Evolutionary conservation across 2,888 invertebrate species (phyloP).

Genomic region (Plemyria rubiginata): DNA sequence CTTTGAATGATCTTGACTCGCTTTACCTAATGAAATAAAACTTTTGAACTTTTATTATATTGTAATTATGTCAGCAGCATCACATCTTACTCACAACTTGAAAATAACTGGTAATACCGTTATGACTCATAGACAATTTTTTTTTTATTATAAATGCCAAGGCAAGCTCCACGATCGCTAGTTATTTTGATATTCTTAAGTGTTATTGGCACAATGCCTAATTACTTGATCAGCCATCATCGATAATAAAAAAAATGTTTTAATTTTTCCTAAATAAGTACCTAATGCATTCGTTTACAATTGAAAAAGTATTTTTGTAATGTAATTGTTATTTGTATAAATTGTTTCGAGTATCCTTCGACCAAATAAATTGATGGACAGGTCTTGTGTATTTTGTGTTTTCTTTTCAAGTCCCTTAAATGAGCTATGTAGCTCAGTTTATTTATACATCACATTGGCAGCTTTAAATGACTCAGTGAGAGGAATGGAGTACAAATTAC

Average conservation of each 20-base stretch:
- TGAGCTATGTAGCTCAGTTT: slow-evolving; percentile 18
- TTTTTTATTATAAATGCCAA: slow-evolving; percentile 1
- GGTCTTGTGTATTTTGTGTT: slow-evolving; percentile 25
- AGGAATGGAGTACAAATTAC: slow-evolving; percentile 5
- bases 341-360: slow-evolving; percentile 29
- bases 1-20: not conserved
- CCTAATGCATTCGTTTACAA: slow-evolving; percentile 23
- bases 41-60: too few relatives aligned
- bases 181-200: slow-evolving; percentile 17
- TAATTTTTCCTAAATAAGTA: slow-evolving; percentile 22
- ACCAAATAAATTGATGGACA: slow-evolving; percentile 33
- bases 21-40: not conserved
- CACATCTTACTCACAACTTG: not conserved
- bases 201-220: slow-evolving; percentile 26
- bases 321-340: slow-evolving; percentile 31
- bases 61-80: not conserved
- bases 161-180: slow-evolving; percentile 23
- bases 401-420: slow-evolving; percentile 25
- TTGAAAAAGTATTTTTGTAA: slow-evolving; percentile 28
- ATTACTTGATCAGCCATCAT: slow-evolving; percentile 15
- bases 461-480: slow-evolving; percentile 10
- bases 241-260: slow-evolving; percentile 21
- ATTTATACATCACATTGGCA: slow-evolving; percentile 16
- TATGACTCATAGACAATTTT: not conserved
- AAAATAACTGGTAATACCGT: not conserved